phyloP scores from a whole-genome alignment of 2,888 invertebrate genomes.

The Machimus atricapillus region DNA sequence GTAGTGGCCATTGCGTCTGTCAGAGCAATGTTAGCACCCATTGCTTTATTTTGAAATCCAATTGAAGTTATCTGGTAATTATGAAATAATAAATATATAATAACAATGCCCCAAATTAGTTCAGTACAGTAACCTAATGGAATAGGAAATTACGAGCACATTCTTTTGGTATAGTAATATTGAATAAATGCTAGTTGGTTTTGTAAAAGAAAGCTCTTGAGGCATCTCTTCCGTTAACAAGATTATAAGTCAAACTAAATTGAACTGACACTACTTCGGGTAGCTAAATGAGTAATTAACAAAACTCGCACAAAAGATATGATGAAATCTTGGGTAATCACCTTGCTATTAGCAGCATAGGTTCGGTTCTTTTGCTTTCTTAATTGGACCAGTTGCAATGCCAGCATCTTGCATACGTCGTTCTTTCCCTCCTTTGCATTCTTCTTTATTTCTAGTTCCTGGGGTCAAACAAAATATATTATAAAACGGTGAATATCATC shows the following conservation, averaged over 20 bases:
- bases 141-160: too few species aligned
- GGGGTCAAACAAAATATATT: slow-evolving; percentile 46
- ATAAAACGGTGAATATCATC: slow-evolving; percentile 44
- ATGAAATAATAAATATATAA: not conserved
- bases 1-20: slow-evolving; percentile 89
- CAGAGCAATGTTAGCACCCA: slow-evolving; percentile 88
- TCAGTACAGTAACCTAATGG: not conserved
- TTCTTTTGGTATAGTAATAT: too few species aligned
- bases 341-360: slow-evolving; percentile 82
- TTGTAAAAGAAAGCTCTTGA: not conserved
- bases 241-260: too few species aligned
- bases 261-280: too few species aligned
- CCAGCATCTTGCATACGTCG: slow-evolving; percentile 81
- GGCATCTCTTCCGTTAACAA: too few species aligned
- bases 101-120: not conserved
- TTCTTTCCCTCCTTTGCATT: slow-evolving; percentile 87
- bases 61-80: slow-evolving; percentile 69
- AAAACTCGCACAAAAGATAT: not conserved
- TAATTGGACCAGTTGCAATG: slow-evolving; percentile 87
- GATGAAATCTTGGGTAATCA: slow-evolving; percentile 55
- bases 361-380: slow-evolving; percentile 87
- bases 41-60: slow-evolving; percentile 84
- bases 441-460: slow-evolving; percentile 89
- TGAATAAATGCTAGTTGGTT: too few species aligned
- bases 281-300: too few species aligned